Evolutionary conservation across 1,140 invertebrate species (phyloP), one percentile per base, ranked within the genome.

Genomic region (Oncopodura yosiiana): DNA sequence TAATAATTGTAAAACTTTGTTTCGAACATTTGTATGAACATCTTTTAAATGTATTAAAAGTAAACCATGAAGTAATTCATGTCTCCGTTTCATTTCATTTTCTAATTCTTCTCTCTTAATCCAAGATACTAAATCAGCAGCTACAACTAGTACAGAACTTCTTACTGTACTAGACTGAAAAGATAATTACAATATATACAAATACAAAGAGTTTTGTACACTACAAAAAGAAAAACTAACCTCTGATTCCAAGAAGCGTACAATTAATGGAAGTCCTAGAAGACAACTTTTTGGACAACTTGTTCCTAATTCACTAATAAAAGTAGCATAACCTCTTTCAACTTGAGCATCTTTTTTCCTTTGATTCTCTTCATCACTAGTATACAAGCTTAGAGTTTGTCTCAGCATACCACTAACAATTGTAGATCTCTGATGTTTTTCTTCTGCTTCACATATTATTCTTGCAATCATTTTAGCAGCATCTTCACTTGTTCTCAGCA

Each of bases 121-220:
- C 45, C 48, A 54, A 19, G 23, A n/a, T n/a, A 55, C 4, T 14
- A 60, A 26, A 12, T 55, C 42, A n/a, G 19, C 12, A n/a, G 23
- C 36, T 14, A 51, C 48, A 1, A 38, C 19, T 3, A 60, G 32
- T 29, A 60, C 53, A 3, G 53, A 30, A n/a, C 49, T 53, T 16
- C 58, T 16, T 4, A 60, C 48, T 29, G 50, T 58, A 27, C 49
- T 52, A 18, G 56, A 58, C 49, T 52, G 21, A 11, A 44, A 41
- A 32, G n/a, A 34, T 2, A 36, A 45, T 8, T 1, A 2, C 24
- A 45, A 12, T 24, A 24, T 27, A 6, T 2, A 18, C 14, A 5
- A 3, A 14, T 24, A 6, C 16, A 43, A 19, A 19, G 12, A 43
- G 11, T 23, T 43, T 9, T 43, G 34, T 37, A 38, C 19, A 11